A percentile compares a stretch with the other conserved stretches of the same genome.
phyloP scores from a whole-genome alignment of 2,797 vertebrate genomes.

The Sebastes vulpes region DNA sequence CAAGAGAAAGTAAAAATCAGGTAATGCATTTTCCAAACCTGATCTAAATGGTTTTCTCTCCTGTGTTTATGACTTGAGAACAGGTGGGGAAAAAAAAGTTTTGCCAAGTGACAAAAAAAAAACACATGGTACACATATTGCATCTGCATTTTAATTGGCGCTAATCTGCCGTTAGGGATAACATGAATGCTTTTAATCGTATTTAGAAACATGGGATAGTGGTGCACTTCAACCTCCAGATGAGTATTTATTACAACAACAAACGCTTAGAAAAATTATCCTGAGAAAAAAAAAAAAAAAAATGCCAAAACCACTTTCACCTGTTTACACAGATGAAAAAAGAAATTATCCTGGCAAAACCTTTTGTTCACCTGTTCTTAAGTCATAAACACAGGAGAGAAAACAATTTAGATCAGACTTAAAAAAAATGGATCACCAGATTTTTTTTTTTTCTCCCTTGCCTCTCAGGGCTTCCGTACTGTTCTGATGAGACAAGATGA shows the following conservation, averaged over 20 bases:
- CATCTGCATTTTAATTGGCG: too few species aligned
- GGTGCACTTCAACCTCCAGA: too few species aligned
- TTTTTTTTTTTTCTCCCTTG: too few species aligned
- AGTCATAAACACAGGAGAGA: background rate
- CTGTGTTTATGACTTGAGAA: background rate
- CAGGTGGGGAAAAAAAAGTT: background rate
- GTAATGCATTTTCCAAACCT: too few species aligned
- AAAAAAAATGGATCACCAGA: too few species aligned
- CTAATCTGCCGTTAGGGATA: background rate
- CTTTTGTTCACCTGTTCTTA: background rate
- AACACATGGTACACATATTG: too few species aligned
- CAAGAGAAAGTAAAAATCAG: background rate
- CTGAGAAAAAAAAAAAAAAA: too few species aligned
- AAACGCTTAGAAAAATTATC: too few species aligned
- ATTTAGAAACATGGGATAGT: background rate
- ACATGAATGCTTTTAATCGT: background rate
- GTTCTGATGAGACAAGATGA: background rate
- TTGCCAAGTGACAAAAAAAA: background rate
- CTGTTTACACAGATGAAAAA: background rate
- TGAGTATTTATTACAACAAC: too few species aligned
- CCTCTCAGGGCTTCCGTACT: rapidly evolving
- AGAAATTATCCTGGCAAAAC: background rate
- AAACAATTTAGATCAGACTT: too few species aligned
- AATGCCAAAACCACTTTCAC: background rate
- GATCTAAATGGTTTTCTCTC: too few species aligned